Evolutionary conservation across 2,888 invertebrate genomes (phyloP), one percentile per base, ranked within the genome.

Genomic region (Deilephila porcellus): DNA sequence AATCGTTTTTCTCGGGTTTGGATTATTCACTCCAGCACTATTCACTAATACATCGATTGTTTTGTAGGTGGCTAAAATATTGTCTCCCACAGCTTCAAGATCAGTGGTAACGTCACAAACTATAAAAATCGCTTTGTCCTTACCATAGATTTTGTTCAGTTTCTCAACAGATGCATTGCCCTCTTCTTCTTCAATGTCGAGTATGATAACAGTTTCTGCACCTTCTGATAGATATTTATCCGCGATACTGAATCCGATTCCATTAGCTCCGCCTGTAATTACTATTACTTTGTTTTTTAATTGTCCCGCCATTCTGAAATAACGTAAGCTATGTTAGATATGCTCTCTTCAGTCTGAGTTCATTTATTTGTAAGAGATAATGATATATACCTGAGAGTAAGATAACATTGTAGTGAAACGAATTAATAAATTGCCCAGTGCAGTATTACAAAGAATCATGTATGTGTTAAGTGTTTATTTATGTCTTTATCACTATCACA

Each of bases 261-360:
- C 95, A 20, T 87, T 86, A 0, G 95, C 95, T 29, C 93, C 96
- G 0, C 96, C 96, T 1, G 96, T 95, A 20, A 96, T 79, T 0
- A 87, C 82, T 5, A 85, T 78, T 0, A 83, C 79, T 79, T 82
- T 84, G 34, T 86, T 82, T 72, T 80, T 78, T 0, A 85, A 70
- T 4, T 76, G 73, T 60, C 67, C 76, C 4, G 71, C 71, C 83
- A 85, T 83, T 20, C 19, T 70, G 56, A 29, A 4, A 32, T 45
- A 45, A 45, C 45, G 45, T 45, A 11, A 11, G 45, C 45, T 14
- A 0, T 45, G 45, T 45, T 45, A 32, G 14, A 3, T 5, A 32
- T 29, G 19, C 19, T 3, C 20, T 6, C 32, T 45, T 20, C 7
- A 8, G n/a, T 20, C 19, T 53, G 53, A 70, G 5, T 56, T 4